Conservation (phyloP, 2,888 invertebrate genomes). For the Eristalis arbustorum region DNA sequence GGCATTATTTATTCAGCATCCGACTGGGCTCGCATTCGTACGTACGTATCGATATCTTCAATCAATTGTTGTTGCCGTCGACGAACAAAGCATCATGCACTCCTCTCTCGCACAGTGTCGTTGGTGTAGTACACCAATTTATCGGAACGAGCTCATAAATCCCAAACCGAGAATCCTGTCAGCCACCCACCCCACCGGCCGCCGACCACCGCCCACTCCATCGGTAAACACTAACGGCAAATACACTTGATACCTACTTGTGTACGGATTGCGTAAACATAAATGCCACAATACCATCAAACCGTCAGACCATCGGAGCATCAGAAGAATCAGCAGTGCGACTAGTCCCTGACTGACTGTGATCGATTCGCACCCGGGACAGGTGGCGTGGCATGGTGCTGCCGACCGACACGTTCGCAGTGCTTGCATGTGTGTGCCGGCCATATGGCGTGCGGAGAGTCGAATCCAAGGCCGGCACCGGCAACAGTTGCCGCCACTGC, state of each 20-base stretch:
- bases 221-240: slow-evolving; percentile 21
- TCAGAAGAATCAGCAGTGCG: slow-evolving; percentile 31
- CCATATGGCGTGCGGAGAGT: slow-evolving; percentile 1
- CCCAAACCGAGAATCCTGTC: slow-evolving; percentile 14
- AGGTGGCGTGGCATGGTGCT: slow-evolving; percentile 16
- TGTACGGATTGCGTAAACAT: slow-evolving; percentile 38
- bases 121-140: slow-evolving; percentile 52
- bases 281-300: slow-evolving; percentile 15
- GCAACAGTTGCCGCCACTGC: slow-evolving; percentile 46
- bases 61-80: slow-evolving; percentile 50
- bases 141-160: slow-evolving; percentile 63
- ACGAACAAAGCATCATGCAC: slow-evolving; percentile 46
- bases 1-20: slow-evolving; percentile 65
- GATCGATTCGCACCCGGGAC: slow-evolving; percentile 59
- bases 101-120: slow-evolving; percentile 23
- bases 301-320: slow-evolving; percentile 35
- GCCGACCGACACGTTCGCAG: not conserved
- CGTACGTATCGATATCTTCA: slow-evolving; percentile 56
- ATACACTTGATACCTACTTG: slow-evolving; percentile 29
- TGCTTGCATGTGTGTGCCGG: not conserved
- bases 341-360: slow-evolving; percentile 44
- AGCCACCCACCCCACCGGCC: not conserved
- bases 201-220: not conserved
- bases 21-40: slow-evolving; percentile 19
- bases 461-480: slow-evolving; percentile 40